Evolutionary conservation across 1,140 invertebrate genomes (phyloP).

Genomic region (Protaetia brevitarsis): DNA sequence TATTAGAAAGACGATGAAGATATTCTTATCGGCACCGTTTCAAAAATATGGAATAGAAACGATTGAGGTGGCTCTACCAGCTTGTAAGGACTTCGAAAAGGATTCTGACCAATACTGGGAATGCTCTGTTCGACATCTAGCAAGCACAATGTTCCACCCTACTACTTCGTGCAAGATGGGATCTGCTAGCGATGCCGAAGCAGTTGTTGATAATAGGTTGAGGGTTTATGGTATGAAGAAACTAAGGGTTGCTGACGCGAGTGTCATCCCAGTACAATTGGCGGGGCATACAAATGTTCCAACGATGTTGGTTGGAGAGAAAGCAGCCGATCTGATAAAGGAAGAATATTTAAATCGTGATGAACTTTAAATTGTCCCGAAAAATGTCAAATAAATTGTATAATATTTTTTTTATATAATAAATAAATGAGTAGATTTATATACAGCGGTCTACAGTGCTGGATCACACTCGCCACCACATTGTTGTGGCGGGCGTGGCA

Average conservation of each 20-base stretch:
- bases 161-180: slow-evolving; percentile 76
- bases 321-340: slow-evolving; percentile 75
- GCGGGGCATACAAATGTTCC: slow-evolving; percentile 69
- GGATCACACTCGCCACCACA: no score
- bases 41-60: slow-evolving; percentile 40
- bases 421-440: no score
- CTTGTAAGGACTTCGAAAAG: slow-evolving; percentile 51
- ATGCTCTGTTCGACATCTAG: slow-evolving; percentile 66
- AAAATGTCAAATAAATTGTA: no score
- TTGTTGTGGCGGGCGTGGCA: no score
- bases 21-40: slow-evolving; percentile 44
- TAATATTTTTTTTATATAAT: no score
- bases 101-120: slow-evolving; percentile 67
- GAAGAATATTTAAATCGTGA: slow-evolving; percentile 35
- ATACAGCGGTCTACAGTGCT: no score
- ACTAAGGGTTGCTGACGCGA: slow-evolving; percentile 69
- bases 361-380: no score
- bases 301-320: slow-evolving; percentile 81
- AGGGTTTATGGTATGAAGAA: slow-evolving; percentile 49
- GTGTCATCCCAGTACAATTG: slow-evolving; percentile 66
- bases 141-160: slow-evolving; percentile 67
- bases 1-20: slow-evolving; percentile 44
- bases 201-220: slow-evolving; percentile 68
- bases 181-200: slow-evolving; percentile 56
- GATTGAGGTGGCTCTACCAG: slow-evolving; percentile 41